Conservation (phyloP, 2,888 invertebrate species). For the Drosophila gaucha region DNA sequence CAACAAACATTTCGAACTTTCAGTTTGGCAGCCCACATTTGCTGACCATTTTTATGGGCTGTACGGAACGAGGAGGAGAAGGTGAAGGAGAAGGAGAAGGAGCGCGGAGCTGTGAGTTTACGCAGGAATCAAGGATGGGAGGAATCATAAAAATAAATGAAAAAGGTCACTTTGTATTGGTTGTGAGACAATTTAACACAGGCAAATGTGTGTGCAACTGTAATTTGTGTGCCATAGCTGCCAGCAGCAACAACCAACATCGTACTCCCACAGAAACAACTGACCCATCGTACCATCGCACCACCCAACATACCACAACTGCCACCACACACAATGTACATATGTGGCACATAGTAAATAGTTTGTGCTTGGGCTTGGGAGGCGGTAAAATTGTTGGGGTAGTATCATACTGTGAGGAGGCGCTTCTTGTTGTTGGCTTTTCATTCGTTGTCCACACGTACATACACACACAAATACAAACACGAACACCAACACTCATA, state of each 20-base stretch:
- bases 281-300: constrained; percentile 38
- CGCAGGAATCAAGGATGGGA: constrained; percentile 21
- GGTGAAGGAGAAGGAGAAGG: neutral
- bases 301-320: constrained; percentile 13
- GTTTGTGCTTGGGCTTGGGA: constrained; percentile 59
- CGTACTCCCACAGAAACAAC: constrained; percentile 30
- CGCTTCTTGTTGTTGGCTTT: constrained; percentile 61
- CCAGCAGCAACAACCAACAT: constrained; percentile 38
- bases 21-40: constrained; percentile 45
- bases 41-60: constrained; percentile 53
- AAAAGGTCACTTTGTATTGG: constrained; percentile 79
- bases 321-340: constrained; percentile 38
- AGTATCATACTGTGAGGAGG: constrained; percentile 27
- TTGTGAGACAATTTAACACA: constrained; percentile 79
- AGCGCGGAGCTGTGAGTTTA: constrained; percentile 13
- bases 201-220: constrained; percentile 77
- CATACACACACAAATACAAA: constrained; percentile 23
- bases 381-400: constrained; percentile 33
- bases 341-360: constrained; percentile 69
- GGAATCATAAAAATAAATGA: constrained; percentile 78
- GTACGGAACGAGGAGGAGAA: neutral
- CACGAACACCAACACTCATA: constrained; percentile 23
- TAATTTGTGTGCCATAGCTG: constrained; percentile 68
- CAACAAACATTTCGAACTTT: constrained; percentile 37
- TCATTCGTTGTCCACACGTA: constrained; percentile 55